Conservation (phyloP, 2,797 vertebrate genomes). For the Cossypha polioptera region DNA sequence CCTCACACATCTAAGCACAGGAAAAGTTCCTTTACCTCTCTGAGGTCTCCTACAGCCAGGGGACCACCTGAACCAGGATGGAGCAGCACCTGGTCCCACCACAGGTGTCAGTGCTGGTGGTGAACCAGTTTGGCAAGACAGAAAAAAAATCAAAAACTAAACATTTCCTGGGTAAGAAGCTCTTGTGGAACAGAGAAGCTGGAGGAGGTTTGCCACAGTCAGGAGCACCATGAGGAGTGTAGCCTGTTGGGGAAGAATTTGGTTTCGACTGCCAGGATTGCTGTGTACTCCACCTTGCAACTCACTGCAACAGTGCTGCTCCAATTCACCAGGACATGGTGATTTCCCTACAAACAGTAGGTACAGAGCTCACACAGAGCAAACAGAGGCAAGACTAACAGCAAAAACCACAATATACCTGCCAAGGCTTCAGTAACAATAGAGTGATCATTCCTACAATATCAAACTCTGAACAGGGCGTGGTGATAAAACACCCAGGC, state of each 20-base stretch:
- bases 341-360: not conserved
- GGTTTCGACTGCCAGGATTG: not conserved
- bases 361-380: not conserved
- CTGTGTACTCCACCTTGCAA: not conserved
- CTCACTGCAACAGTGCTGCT: not conserved
- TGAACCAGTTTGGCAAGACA: not conserved
- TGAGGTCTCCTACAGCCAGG: not conserved
- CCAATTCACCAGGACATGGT: fast-evolving
- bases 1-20: not conserved
- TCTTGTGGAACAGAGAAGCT: not conserved
- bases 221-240: fast-evolving
- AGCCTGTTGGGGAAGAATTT: fast-evolving
- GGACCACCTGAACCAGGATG: not conserved
- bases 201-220: not conserved
- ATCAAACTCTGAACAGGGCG: not conserved
- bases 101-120: not conserved
- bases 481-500: not conserved
- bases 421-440: not conserved
- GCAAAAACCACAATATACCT: not conserved
- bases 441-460: not conserved
- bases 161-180: not conserved
- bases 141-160: not conserved
- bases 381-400: not conserved
- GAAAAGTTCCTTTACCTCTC: not conserved
- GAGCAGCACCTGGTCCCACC: not conserved